These are phyloP conservation scores for Dreissena polymorpha DNA, from an alignment of 1,140 invertebrate species.

Conservation along the genomic window DNA sequence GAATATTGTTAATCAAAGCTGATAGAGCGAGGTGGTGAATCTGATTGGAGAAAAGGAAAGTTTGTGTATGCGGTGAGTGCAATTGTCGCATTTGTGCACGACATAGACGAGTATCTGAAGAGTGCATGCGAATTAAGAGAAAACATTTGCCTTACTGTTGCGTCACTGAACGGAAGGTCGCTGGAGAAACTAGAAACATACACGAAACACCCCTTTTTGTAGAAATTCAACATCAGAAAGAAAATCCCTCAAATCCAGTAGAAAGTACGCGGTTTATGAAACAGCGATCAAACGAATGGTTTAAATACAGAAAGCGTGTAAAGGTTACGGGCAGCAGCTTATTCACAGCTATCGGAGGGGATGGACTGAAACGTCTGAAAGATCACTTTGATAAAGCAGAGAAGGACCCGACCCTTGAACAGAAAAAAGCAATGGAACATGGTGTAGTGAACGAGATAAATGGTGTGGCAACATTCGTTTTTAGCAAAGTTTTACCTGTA, in stretches of 20 bases:
- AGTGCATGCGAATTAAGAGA: background rate
- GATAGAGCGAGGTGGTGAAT: constrained; percentile 43
- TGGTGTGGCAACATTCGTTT: constrained; percentile 40
- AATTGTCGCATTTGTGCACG: constrained; percentile 52
- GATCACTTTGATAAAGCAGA: constrained; percentile 50
- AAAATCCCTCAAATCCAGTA: background rate
- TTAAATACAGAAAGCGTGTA: constrained; percentile 5
- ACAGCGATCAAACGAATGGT: constrained; percentile 47
- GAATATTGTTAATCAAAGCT: constrained; percentile 51
- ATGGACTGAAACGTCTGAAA: constrained; percentile 21
- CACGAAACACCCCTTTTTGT: background rate
- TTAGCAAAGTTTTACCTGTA: constrained; percentile 35
- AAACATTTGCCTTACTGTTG: constrained; percentile 6
- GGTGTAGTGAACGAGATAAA: constrained; percentile 43
- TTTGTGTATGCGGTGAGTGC: constrained; percentile 49
- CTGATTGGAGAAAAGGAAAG: constrained; percentile 44
- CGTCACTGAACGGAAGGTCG: background rate
- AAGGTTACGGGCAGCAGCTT: constrained; percentile 52
- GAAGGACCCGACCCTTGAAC: background rate
- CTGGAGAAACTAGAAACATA: background rate
- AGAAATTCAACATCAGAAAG: too few species aligned
- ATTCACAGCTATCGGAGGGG: constrained; percentile 28
- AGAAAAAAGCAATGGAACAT: constrained; percentile 33
- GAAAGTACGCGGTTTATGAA: constrained; percentile 19
- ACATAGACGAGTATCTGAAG: constrained; percentile 40